A percentile compares a stretch with the other conserved stretches of the same genome.
phyloP scores from a whole-genome alignment of 2,797 vertebrate genomes.

The Natrix natrix region DNA sequence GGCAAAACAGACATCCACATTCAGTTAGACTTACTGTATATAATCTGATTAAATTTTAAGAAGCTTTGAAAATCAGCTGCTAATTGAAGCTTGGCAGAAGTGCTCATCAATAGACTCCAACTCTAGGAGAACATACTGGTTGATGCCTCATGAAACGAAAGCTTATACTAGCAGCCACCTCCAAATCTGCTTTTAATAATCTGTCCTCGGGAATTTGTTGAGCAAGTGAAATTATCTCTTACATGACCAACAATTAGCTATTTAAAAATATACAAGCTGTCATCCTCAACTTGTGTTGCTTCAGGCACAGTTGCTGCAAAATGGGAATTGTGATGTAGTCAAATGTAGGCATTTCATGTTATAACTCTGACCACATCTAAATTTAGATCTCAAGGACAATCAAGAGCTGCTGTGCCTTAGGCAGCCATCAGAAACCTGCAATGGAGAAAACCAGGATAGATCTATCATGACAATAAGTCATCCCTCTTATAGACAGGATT shows the following conservation, averaged over 20 bases:
- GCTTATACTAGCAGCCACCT: conserved; percentile 1
- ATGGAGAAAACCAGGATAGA: neutral
- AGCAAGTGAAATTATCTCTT: conserved; percentile 6
- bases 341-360: neutral
- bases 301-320: neutral
- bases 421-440: neutral
- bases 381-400: neutral
- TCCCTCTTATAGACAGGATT: neutral
- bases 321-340: neutral
- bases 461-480: neutral
- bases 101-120: conserved; percentile 18
- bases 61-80: conserved; percentile 21
- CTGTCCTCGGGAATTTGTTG: conserved; percentile 37
- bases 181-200: conserved; percentile 46
- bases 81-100: conserved; percentile 47
- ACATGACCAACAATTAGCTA: neutral
- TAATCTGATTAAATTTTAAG: conserved; percentile 27
- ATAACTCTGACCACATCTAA: neutral
- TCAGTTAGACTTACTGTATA: conserved; percentile 13
- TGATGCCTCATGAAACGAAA: conserved; percentile 33
- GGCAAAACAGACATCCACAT: conserved; percentile 43
- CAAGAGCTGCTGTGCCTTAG: neutral
- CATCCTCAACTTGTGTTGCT: neutral
- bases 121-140: conserved; percentile 34
- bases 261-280: conserved; percentile 4